phyloP scores from a whole-genome alignment of 2,797 vertebrate species.

The Danio aesculapii region DNA sequence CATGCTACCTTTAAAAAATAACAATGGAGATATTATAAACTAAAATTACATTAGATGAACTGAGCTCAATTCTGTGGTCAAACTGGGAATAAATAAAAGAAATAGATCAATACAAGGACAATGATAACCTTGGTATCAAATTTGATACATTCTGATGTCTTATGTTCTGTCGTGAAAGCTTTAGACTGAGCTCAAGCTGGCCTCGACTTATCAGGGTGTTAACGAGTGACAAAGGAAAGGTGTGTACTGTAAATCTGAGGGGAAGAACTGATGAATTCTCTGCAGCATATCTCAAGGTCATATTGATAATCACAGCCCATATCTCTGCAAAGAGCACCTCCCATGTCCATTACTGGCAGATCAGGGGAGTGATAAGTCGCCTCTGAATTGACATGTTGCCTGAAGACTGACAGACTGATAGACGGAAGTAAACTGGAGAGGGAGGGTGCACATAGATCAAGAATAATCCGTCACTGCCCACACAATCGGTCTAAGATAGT shows the following conservation, averaged over 20 bases:
- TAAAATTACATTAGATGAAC: background rate
- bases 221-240: constrained; percentile 2
- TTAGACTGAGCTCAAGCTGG: constrained; percentile 22
- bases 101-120: background rate
- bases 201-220: constrained; percentile 14
- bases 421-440: constrained; percentile 11
- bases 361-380: constrained; percentile 10
- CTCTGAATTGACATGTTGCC: constrained; percentile 23
- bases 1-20: background rate
- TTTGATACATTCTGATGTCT: background rate
- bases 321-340: constrained; percentile 55
- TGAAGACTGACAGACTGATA: constrained; percentile 19
- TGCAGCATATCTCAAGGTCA: constrained; percentile 71
- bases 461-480: constrained; percentile 10
- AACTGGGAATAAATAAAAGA: background rate
- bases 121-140: background rate
- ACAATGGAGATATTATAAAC: no score
- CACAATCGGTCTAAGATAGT: background rate
- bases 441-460: background rate
- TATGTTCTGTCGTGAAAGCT: background rate
- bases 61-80: background rate
- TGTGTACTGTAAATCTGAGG: constrained; percentile 11
- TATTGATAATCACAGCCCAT: constrained; percentile 67
- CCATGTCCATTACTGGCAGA: constrained; percentile 34
- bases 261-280: constrained; percentile 32